Evolutionary conservation across 2,797 vertebrate genomes (phyloP).

Genomic region (Neoniphon sammara): DNA sequence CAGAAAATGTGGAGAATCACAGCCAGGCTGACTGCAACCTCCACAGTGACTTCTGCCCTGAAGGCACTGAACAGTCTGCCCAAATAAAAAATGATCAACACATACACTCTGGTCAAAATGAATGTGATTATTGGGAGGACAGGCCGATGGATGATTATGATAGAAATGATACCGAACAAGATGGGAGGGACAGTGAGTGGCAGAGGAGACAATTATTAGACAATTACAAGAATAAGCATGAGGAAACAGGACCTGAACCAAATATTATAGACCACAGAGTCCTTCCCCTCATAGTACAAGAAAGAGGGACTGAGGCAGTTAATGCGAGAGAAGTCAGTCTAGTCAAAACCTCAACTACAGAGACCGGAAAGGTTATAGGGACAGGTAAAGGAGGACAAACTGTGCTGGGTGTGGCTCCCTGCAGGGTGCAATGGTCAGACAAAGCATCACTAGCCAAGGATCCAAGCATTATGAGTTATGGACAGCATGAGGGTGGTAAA

Average conservation of each 20-base stretch:
- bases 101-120: not conserved
- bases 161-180: not conserved
- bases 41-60: slow-evolving; percentile 16
- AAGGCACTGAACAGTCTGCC: not conserved
- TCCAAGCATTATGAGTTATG: slow-evolving; percentile 5
- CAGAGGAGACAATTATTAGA: slow-evolving; percentile 38
- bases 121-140: slow-evolving; percentile 12
- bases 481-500: slow-evolving; percentile 6
- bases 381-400: slow-evolving; percentile 1
- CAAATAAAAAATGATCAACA: slow-evolving; percentile 9
- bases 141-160: not conserved
- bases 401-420: not conserved
- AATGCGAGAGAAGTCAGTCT: slow-evolving; percentile 21
- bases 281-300: slow-evolving; percentile 2
- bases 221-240: slow-evolving; percentile 17
- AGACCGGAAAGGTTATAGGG: slow-evolving; percentile 17
- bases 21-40: slow-evolving; percentile 29
- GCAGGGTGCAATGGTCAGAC: slow-evolving; percentile 5
- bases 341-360: slow-evolving; percentile 22
- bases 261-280: slow-evolving; percentile 1
- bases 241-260: slow-evolving; percentile 27
- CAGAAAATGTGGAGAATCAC: slow-evolving; percentile 53
- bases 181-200: slow-evolving; percentile 7
- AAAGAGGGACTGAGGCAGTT: slow-evolving; percentile 5
- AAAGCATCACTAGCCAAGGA: not conserved